Conservation (phyloP, 2,113 vertebrate species). For the Serranochromis macrocephalus region DNA sequence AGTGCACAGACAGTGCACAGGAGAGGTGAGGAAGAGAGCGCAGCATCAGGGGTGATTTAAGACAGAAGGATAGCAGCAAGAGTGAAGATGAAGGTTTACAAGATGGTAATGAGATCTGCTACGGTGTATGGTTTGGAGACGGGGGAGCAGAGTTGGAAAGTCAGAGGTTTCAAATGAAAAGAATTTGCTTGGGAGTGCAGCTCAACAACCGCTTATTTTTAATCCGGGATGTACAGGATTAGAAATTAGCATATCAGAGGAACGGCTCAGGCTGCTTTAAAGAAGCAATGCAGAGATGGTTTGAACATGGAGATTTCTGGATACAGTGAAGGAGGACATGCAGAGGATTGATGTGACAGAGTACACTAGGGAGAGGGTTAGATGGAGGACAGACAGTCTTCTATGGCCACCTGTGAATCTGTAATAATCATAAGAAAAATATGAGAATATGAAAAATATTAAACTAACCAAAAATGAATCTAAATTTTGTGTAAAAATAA, state of each 20-base stretch:
- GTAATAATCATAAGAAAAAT: neutral
- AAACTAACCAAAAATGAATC: neutral
- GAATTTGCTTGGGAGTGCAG: neutral
- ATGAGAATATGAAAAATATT: neutral
- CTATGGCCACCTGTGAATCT: neutral
- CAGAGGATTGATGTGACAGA: neutral
- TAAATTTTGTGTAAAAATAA: neutral
- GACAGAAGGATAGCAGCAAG: neutral
- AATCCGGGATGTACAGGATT: neutral
- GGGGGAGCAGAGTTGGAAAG: neutral
- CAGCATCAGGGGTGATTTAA: neutral
- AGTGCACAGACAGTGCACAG: neutral
- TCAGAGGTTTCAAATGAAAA: neutral
- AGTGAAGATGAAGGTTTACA: neutral
- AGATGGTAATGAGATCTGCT: neutral
- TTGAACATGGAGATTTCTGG: neutral
- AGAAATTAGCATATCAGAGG: neutral
- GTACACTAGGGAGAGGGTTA: neutral
- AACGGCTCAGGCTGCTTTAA: neutral
- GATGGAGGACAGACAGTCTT: neutral
- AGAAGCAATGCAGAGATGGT: neutral
- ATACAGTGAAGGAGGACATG: neutral
- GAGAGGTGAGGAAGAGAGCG: neutral
- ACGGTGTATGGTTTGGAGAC: neutral
- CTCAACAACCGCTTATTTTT: fast-evolving